Evolutionary conservation across 2,888 invertebrate species (phyloP).

Genomic region (Agapostemon virescens): DNA sequence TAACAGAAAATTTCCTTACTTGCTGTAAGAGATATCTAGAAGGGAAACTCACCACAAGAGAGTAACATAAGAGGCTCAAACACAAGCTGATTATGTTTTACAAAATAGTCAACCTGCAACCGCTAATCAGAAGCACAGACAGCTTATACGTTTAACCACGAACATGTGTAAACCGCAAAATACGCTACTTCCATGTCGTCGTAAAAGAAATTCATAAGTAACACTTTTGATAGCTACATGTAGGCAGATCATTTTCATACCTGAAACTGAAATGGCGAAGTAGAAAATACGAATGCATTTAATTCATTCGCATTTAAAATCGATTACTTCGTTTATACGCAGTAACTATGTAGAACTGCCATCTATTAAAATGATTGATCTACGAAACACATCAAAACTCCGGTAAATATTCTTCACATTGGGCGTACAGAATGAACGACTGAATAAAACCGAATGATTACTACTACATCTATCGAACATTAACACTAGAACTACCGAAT

Average conservation of each 20-base stretch:
- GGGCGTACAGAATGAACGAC: too few relatives aligned
- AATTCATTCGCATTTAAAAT: not conserved
- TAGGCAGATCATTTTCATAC: not conserved
- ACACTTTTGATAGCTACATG: not conserved
- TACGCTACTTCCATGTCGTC: not conserved
- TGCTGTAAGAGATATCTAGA: slow-evolving; percentile 4
- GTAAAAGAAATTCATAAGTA: not conserved
- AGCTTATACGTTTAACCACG: slow-evolving; percentile 6
- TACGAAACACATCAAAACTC: too few relatives aligned
- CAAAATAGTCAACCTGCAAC: slow-evolving; percentile 4
- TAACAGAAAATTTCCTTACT: not conserved
- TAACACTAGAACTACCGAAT: too few relatives aligned
- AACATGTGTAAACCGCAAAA: slow-evolving; percentile 7
- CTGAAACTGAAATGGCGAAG: not conserved
- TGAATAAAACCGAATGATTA: too few relatives aligned
- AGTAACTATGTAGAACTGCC: too few relatives aligned
- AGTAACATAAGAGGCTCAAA: slow-evolving; percentile 11
- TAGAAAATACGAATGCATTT: not conserved
- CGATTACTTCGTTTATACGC: too few relatives aligned
- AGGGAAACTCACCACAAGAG: slow-evolving; percentile 6
- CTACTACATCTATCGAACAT: too few relatives aligned
- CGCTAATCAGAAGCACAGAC: slow-evolving; percentile 7
- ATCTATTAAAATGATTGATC: too few relatives aligned
- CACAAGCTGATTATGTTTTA: slow-evolving; percentile 8
- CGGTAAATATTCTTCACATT: too few relatives aligned